phyloP scores from a whole-genome alignment of 2,888 invertebrate genomes.

The Caenorhabditis sp. region DNA sequence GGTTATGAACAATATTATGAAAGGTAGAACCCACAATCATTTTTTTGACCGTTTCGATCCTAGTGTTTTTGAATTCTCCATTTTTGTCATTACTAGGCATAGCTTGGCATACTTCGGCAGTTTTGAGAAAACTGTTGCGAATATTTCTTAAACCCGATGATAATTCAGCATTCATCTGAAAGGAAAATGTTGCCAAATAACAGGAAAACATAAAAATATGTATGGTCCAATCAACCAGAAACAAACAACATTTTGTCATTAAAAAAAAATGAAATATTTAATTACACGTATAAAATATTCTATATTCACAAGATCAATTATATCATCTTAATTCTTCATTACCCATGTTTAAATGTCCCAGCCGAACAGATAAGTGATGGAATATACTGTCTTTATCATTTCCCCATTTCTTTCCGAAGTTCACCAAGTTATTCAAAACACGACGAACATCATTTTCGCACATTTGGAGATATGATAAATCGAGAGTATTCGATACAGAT shows the following conservation, averaged over 20 bases:
- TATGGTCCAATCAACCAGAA: too few species aligned
- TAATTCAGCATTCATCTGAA: slow-evolving; percentile 15
- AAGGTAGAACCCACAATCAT: not conserved
- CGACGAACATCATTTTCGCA: slow-evolving; percentile 26
- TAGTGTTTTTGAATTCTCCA: not conserved
- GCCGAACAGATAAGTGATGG: slow-evolving; percentile 25
- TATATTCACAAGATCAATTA: not conserved
- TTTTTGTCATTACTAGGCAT: not conserved
- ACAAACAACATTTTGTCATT: not conserved
- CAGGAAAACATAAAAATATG: too few species aligned
- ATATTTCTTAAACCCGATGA: not conserved
- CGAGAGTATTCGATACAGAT: slow-evolving; percentile 33
- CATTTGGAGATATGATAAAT: slow-evolving; percentile 16
- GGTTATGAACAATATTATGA: too few species aligned
- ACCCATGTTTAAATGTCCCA: slow-evolving; percentile 29
- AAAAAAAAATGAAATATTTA: not conserved
- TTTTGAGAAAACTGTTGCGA: slow-evolving; percentile 2
- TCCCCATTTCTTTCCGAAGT: slow-evolving; percentile 15
- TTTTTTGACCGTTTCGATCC: not conserved
- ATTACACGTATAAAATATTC: not conserved
- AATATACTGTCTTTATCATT: slow-evolving; percentile 38
- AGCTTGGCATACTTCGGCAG: slow-evolving; percentile 4
- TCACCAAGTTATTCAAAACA: slow-evolving; percentile 14
- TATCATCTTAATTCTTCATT: not conserved
- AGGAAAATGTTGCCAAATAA: not conserved